Evolutionary conservation across 2,113 vertebrate species (phyloP), one percentile per base, ranked within the genome.

Genomic region (Pica pica): DNA sequence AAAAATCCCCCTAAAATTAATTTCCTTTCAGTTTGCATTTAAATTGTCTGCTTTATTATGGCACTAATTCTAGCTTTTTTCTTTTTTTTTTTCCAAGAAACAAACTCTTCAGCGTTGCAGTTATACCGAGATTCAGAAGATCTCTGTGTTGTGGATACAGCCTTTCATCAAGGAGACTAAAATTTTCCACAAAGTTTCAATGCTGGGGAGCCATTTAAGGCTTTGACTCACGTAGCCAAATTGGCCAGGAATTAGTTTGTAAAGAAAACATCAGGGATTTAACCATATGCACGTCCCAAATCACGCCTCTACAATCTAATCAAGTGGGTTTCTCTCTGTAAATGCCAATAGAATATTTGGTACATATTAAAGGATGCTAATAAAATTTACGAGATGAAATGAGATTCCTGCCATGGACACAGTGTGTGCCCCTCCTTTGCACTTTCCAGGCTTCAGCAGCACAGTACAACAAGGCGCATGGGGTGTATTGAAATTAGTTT

Each of bases 1-100:
- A 95, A 61, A 71, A 83, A 78, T 33, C 23, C 78, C 67, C 81
- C 61, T 53, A 50, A 89, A 91, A 91, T 83, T 10, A 75, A 88
- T 88, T 94, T 96, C 73, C 56, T 91, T 92, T 90, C 84, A 74
- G 33, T 83, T 93, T 84, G 78, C 57, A 71, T 79, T 95, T 86
- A 80, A 93, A 81, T 86, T 78, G 49, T 46, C 83, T 87, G 31
- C 53, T 69, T 79, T 71, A 67, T 91, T 82, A 84, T 37, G n/a
- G 61, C 64, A 79, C 42, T 75, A 79, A 91, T 79, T 87, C 74
- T 57, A 35, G 16, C 7, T 60, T 56, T 71, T 47, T 73, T 28
- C 0, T 37, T 35, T 3, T 42, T 53, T 55, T 35, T 80, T 90
- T 65, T 67, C 18, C 15, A 85, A 60, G 77, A 67, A 89, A 81